Evolutionary conservation across 1,140 invertebrate species (phyloP), one percentile per base, ranked within the genome.

Genomic region (Caenorhabditis brenneri): DNA sequence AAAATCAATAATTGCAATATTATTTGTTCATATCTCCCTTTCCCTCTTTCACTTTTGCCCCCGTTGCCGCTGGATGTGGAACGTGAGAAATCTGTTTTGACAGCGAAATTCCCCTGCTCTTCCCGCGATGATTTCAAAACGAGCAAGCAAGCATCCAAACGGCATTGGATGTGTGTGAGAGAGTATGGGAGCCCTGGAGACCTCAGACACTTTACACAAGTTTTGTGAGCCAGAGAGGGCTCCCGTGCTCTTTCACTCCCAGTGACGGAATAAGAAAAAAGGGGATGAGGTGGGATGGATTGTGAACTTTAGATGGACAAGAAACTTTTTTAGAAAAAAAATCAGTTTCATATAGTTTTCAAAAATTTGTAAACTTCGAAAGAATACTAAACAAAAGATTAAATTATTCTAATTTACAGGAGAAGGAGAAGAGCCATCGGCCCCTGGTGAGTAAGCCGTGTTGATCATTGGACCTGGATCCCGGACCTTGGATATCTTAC

Each of bases 11-110:
- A 15, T 53, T 55, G 36, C 36, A 80, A 80, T 12, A 6, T 12
- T 46, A 60, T 58, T 60, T 65, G 80, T 60, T 65, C 53, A 42
- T 53, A 48, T 46, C 12, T 82, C 55, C 33, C 15, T 22, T 22
- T n/a, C 16, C 39, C 53, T 24, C 24, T n/a, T 36, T 82, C 36
- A 19, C 15, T 15, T 33, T 22, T 24, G 6, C 24, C 19, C 24
- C 80, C 27, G 16, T 16, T 27, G 24, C 24, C 24, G 19, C 7
- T 42, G 39, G 39, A 42, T 42, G 39, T 48, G 58, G 53, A 82
- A 65, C 42, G 80, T 51, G 80, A 69, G 53, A 82, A 58, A 80
- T 74, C 65, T 74, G 36, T 74, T 74, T 46, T 74, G 65, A 74
- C 33, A 74, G 65, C 16, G n/a, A 22, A 65, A 46, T 42, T 74